Evolutionary conservation across 2,888 invertebrate genomes (phyloP), one percentile per base, ranked within the genome.

Genomic region (Dryobotodes eremita): DNA sequence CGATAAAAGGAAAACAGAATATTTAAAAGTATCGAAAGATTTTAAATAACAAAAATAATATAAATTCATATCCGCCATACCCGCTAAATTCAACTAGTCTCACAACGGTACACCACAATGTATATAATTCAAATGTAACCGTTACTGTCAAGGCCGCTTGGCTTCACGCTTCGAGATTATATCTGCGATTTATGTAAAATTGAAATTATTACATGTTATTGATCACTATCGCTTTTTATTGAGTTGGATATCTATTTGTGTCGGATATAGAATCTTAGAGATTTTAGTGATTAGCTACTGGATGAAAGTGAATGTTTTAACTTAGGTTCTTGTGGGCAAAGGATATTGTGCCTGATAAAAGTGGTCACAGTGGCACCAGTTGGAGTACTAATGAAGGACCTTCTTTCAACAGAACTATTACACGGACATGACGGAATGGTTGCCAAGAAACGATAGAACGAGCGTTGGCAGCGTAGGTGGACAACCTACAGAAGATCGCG

Each of bases 61-160:
- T 7, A 42, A 42, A 42, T 42, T 42, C 42, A 42, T 7, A 4
- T n/a, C 42, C 66, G 20, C 6, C 20, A n/a, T 31, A 57, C 0
- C 53, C 75, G 23, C 15, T 20, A 15, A 0, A 66, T 36, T 42
- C 3, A 17, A 46, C 42, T 71, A 85, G 76, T 70, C 26, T 72
- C 13, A 57, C 48, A n/a, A 64, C 36, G 26, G 15, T 46, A 61
- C 6, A 70, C 26, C 57, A 66, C 72, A 26, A 77, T 57, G 36
- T 72, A 46, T 26, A 59, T 75, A 75, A 75, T 65, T 77, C 13
- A 70, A 80, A 72, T 64, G 75, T 13, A 73, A 81, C 81, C 62
- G 82, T 81, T 68, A 81, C 84, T 86, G 88, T 88, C 87, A 86
- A 88, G 88, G 88, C 46, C 77, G 69, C 42, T 65, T 36, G 26